A percentile compares a stretch with the other conserved stretches of the same genome.
Evolutionary conservation across 2,888 invertebrate species (phyloP).

Genomic region (Diaprepes abbreviatus): DNA sequence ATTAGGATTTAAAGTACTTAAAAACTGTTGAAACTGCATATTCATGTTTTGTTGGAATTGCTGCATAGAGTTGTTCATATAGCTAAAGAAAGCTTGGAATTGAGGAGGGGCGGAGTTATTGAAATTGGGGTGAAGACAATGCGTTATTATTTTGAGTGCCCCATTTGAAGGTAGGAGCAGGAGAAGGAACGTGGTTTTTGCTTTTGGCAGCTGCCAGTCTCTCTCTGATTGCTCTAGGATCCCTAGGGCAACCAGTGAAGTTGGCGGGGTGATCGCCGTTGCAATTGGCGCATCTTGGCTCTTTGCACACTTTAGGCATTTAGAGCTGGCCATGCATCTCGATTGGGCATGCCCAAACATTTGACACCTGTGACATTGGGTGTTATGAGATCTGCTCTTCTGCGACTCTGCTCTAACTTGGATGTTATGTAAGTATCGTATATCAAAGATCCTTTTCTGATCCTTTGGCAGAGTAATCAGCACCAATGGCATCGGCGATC

Average conservation of each 20-base stretch:
- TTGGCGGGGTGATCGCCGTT: too few relatives aligned
- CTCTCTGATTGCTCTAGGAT: too few relatives aligned
- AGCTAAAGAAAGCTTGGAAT: too few relatives aligned
- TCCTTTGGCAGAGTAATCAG: not conserved
- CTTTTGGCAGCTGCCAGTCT: too few relatives aligned
- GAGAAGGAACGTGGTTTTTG: too few relatives aligned
- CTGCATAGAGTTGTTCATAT: too few relatives aligned
- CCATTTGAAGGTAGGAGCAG: not conserved
- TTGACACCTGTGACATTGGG: constrained; percentile 15
- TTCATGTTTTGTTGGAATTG: too few relatives aligned
- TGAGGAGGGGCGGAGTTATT: too few relatives aligned
- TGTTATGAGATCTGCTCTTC: not conserved
- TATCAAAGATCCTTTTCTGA: constrained; percentile 17
- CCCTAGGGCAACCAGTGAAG: too few relatives aligned
- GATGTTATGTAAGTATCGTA: not conserved
- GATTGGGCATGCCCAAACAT: not conserved
- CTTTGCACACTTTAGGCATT: constrained; percentile 4
- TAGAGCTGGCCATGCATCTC: not conserved
- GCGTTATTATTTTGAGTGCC: not conserved
- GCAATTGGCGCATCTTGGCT: constrained; percentile 10
- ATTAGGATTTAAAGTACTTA: too few relatives aligned
- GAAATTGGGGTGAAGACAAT: too few relatives aligned
- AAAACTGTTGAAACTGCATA: too few relatives aligned
- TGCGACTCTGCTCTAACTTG: not conserved
- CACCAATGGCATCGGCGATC: not conserved